Evolutionary conservation across 2,113 vertebrate genomes (phyloP), one percentile per base, ranked within the genome.

Genomic region (Actinemys pallida): DNA sequence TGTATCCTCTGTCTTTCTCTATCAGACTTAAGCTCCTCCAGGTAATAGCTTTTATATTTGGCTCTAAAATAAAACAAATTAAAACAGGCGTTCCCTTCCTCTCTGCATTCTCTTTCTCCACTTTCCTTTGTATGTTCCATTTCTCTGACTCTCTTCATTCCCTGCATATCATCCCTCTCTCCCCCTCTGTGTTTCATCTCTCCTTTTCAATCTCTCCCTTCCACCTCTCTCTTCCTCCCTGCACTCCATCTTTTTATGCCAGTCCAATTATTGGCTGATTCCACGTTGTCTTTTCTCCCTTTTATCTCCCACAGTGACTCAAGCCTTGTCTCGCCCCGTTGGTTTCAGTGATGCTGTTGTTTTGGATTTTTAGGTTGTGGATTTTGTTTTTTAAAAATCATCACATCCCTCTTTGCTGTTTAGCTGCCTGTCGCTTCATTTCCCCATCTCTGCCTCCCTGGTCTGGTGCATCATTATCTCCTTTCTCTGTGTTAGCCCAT

Each of bases 381-480:
- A 90, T 95, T 90, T 96, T 95, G 95, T 97, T 96, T 97, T 97
- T 97, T n/a, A 22, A 42, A 89, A 54, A 92, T 94, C 96, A 96
- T 62, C 50, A 62, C 84, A 95, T 82, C 47, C 62, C 86, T 92
- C 96, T 96, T 95, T 92, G 93, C 96, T 97, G 93, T 96, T 97
- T 95, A 95, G 97, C 95, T 96, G 93, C 93, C 76, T 97, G 96
- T 97, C 95, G 96, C 90, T 94, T 92, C 93, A 50, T 94, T 89
- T 92, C 81, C 85, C 90, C 94, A 72, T 53, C 56, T 97, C 84
- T 95, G 95, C 93, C 85, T 95, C 91, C 75, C 91, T 92, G 82
- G 11, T 8, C 89, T 69, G 91, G 85, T 54, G n/a, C 56, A 97
- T 93, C 56, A 83, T 97, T 98, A 97, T 93, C 65, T 96, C 88